Evolutionary conservation across 53 echinoderm and acorn worm genomes (phyloP).

Genomic region (Paracentrotus lividus): DNA sequence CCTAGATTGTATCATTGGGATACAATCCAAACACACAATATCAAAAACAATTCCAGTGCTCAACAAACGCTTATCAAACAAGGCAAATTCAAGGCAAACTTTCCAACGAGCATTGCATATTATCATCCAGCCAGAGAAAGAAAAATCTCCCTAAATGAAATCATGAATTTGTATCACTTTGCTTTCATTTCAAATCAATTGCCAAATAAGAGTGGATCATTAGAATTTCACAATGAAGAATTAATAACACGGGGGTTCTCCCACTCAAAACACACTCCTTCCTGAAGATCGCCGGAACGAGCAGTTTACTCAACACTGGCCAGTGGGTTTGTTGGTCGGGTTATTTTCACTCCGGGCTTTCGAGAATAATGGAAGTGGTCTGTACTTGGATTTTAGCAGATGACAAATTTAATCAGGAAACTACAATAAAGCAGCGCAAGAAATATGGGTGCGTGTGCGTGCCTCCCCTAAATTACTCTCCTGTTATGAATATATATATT

Average conservation of each 20-base stretch:
- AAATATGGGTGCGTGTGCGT: not conserved
- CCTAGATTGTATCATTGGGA: not conserved
- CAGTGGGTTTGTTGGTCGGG: not conserved
- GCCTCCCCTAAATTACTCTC: constrained; percentile 9
- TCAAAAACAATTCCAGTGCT: not conserved
- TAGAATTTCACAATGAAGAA: not conserved
- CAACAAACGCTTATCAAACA: not conserved
- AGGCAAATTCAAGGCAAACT: not conserved
- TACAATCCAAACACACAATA: not conserved
- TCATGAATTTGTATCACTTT: not conserved
- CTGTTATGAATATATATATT: not conserved
- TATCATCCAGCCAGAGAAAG: not conserved
- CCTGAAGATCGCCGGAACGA: not conserved
- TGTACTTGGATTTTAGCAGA: not conserved
- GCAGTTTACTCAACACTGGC: not conserved
- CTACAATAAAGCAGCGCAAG: constrained; percentile 34
- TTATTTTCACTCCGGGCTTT: not conserved
- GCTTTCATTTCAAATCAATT: not conserved
- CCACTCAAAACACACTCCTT: constrained; percentile 7
- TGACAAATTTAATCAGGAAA: constrained; percentile 67
- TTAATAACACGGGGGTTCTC: not conserved
- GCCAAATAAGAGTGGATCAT: not conserved
- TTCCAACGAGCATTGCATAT: not conserved
- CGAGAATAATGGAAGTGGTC: constrained; percentile 3
- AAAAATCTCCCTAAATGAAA: not conserved